Evolutionary conservation across 2,888 invertebrate species (phyloP), one percentile per base, ranked within the genome.

Genomic region (Drosophila multiciliata): DNA sequence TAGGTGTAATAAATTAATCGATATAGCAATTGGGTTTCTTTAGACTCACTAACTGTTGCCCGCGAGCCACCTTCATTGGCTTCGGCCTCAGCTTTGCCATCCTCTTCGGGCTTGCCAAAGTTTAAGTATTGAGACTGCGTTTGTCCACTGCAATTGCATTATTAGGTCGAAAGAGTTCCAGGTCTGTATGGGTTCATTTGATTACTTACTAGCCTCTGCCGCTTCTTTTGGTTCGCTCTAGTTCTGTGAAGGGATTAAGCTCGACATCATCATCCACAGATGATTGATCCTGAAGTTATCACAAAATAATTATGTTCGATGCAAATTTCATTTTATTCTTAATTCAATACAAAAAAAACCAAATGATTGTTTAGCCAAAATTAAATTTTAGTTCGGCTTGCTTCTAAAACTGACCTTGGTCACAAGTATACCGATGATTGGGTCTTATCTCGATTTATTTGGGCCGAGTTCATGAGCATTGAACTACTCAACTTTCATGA

Each of bases 81-180:
- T 91, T 96, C 96, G 0, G 97, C 97, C 91, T 97, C 97, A 0
- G 97, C 97, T 91, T 96, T 96, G 23, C 97, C 97, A 49, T 95
- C 94, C 74, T 94, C 90, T 70, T 94, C 93, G 45, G 95, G 95
- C 68, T 94, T 94, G 62, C 95, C 96, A 80, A 95, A 95, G 90
- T 95, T 96, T 82, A 97, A 93, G 92, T 97, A 97, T 91, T 97
- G 97, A 3, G 97, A 97, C 91, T 97, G 97, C 0, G 97, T 97
- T 92, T 97, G 97, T 3, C 97, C 97, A 80, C 93, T 93, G 32
- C 0, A 76, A 68, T 5, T 36, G 26, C 3, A 11, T 23, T 23
- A 5, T 5, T n/a, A 32, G 11, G 6, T n/a, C 53, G 1, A 42
- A 17, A 26, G 23, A 15, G 20, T 6, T 11, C 9, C 1, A 7